Base-by-base conservation (phyloP, 2,797 vertebrate genomes). In the Enteromius afrohamiltoni region DNA sequence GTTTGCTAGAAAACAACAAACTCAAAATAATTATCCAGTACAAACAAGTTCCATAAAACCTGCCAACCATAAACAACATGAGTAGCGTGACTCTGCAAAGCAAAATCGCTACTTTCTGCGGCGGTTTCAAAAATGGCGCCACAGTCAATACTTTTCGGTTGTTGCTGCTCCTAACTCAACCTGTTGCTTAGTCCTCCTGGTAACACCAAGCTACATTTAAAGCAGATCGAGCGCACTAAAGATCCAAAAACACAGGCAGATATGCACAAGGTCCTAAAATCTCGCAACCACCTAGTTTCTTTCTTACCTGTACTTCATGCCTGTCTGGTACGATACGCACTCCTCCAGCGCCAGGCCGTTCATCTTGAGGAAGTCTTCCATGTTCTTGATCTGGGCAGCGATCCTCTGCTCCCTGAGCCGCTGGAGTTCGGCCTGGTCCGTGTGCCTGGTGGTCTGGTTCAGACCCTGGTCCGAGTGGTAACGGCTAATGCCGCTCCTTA, bases 221-320 rank as follows among this genome's bases (percentile, higher is more conserved):
- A 19, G 31, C 47, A 74, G 34, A 73, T 2, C 0, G 16, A 6
- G 23, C 16, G 23, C 58, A 29, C 13, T 29, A 16, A 29, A 2
- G 10, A 53, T 1, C 5, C 29, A 13, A 31, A 74, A 51, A 74
- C 6, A 11, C 1, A 7, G 47, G 26, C 19, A 31, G 23, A 75
- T 34, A 53, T 49, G 47, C 47, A 73, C 17, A 62, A 26, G 6
- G 9, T 77, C 21, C 37, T 26, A 7, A 75, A 9, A 21, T 23
- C 37, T 19, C 1, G 1, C 17, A 14, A 47, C 55, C 8, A 1
- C 37, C 31, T 40, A 2, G 5, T 26, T 60, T 71, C 14, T 49
- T 51, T 75, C 83, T 98, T 97, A 99, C 98, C 97, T 97, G 96
- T 99, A 99, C 90, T 95, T 97, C 98, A 99, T 99, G 92, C 98